phyloP scores from a whole-genome alignment of 2,797 vertebrate genomes.

The Pseudochirops cupreus region DNA sequence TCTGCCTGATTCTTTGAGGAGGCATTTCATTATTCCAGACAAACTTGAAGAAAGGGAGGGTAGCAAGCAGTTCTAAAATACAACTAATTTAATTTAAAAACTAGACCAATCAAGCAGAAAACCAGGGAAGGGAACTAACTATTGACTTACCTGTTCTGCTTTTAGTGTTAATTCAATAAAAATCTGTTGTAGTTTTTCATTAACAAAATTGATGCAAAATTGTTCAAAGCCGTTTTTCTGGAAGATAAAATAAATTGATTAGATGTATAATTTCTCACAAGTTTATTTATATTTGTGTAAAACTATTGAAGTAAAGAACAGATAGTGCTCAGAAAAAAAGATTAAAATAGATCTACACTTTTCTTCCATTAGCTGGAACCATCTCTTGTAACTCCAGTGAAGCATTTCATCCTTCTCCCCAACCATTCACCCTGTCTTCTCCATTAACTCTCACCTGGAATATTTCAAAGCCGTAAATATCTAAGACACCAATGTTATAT shows the following conservation, averaged over 20 bases:
- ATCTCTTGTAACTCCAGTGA: conserved; percentile 29
- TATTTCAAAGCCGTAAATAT: conserved; percentile 99
- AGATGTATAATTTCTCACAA: neutral
- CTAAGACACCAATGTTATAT: conserved; percentile 95
- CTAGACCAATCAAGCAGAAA: neutral
- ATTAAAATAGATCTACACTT: neutral
- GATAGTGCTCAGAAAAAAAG: conserved; percentile 39
- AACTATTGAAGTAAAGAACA: conserved; percentile 56
- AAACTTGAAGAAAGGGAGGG: conserved; percentile 54
- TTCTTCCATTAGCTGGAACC: neutral
- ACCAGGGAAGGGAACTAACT: neutral
- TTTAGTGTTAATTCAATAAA: conserved; percentile 98
- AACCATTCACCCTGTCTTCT: neutral
- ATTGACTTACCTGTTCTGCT: conserved; percentile 94
- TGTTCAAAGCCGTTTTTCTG: conserved; percentile 99
- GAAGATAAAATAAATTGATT: conserved; percentile 49
- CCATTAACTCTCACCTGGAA: conserved; percentile 92
- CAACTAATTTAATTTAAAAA: neutral
- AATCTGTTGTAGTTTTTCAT: conserved; percentile 98
- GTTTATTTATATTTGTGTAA: conserved; percentile 57
- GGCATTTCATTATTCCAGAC: conserved; percentile 67
- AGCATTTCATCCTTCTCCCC: neutral
- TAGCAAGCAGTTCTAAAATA: neutral
- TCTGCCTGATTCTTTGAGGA: conserved; percentile 61
- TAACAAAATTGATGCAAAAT: conserved; percentile 99